Percentiles rank a stretch among this genome's conserved stretches.
Evolutionary conservation across 2,888 invertebrate species (phyloP).

Genomic region (Nephrotoma guestfalica): DNA sequence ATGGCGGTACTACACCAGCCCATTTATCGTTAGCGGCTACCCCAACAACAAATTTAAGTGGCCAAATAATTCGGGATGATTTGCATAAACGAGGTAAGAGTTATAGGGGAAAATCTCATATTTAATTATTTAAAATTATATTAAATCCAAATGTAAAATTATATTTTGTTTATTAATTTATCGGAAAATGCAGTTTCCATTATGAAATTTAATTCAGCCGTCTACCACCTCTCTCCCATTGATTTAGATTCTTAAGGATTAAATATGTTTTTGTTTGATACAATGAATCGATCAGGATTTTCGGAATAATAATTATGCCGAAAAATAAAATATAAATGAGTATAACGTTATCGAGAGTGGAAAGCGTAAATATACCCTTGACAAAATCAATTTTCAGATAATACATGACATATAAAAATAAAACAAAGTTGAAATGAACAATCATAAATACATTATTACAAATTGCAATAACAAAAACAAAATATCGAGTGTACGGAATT

Average conservation of each 20-base stretch:
- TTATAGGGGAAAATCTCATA: neutral
- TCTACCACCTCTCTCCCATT: neutral
- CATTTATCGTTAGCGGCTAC: conserved; percentile 49
- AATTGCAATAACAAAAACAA: neutral
- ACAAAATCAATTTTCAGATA: neutral
- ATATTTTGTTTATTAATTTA: neutral
- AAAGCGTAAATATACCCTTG: neutral
- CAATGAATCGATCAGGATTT: neutral
- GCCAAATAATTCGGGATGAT: conserved; percentile 47
- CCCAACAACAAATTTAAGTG: conserved; percentile 35
- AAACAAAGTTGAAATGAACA: neutral
- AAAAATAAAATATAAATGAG: neutral
- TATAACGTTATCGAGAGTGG: neutral
- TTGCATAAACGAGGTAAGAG: conserved; percentile 60
- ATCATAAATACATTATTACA: neutral
- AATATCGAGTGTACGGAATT: neutral
- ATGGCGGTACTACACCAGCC: conserved; percentile 63
- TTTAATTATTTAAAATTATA: neutral
- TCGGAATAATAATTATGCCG: neutral
- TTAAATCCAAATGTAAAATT: too few species aligned
- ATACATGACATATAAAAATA: neutral
- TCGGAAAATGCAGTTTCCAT: neutral
- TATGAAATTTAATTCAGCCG: neutral
- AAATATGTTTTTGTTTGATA: neutral
- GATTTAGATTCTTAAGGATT: neutral